phyloP scores from a whole-genome alignment of 2,797 vertebrate genomes.

The Lacerta bilineata region DNA sequence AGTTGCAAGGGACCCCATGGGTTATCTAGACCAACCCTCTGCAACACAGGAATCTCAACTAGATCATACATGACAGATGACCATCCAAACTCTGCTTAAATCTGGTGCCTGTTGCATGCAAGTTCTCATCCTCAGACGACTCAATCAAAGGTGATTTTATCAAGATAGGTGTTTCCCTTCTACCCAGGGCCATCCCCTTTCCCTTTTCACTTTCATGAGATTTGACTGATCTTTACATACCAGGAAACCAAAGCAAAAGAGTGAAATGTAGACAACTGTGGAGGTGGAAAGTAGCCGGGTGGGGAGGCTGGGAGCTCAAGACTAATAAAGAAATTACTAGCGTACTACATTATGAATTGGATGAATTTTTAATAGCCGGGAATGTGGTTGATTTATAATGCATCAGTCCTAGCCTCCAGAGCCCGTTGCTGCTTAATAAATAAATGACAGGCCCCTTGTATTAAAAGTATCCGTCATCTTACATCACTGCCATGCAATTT shows the following conservation, averaged over 20 bases:
- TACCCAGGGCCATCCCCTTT: not conserved
- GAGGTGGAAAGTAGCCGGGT: not conserved
- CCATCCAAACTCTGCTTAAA: too few species aligned
- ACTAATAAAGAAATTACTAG: constrained; percentile 93
- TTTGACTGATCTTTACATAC: constrained; percentile 62
- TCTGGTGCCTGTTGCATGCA: too few species aligned
- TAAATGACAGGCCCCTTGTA: constrained; percentile 89
- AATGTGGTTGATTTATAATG: constrained; percentile 92
- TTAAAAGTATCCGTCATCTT: constrained; percentile 87
- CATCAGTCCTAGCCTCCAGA: constrained; percentile 81
- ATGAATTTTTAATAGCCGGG: constrained; percentile 93
- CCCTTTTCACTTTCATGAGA: constrained; percentile 35
- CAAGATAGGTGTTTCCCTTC: not conserved
- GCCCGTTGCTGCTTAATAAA: constrained; percentile 89
- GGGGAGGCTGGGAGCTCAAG: constrained; percentile 81
- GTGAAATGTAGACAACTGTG: constrained; percentile 63
- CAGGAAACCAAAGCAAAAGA: constrained; percentile 75
- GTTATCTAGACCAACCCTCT: too few species aligned
- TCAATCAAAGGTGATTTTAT: not conserved
- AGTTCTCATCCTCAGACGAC: too few species aligned
- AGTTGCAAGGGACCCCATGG: too few species aligned
- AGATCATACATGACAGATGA: too few species aligned
- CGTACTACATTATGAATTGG: constrained; percentile 90
- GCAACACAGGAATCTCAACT: too few species aligned
- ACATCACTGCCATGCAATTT: constrained; percentile 78